Evolutionary conservation across 2,888 invertebrate genomes (phyloP).

Genomic region (Agrenia bidenticulata): DNA sequence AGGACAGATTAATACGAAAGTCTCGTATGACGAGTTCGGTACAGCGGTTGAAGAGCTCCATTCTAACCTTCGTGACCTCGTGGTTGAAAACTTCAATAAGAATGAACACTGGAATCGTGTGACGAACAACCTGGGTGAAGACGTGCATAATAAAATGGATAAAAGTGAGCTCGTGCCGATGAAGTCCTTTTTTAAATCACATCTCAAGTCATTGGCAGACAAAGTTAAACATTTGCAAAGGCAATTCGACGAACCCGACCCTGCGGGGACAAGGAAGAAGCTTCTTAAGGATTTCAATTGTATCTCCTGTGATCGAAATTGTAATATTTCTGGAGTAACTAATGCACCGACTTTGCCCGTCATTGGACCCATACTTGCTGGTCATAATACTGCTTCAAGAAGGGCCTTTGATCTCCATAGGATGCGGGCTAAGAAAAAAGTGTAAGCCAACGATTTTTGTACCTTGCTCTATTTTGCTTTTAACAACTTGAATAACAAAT

Average conservation of each 20-base stretch:
- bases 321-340: conserved; percentile 46
- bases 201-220: conserved; percentile 43
- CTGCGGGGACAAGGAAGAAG: conserved; percentile 51
- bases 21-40: conserved; percentile 51
- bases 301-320: conserved; percentile 46
- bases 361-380: conserved; percentile 41
- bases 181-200: conserved; percentile 49
- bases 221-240: conserved; percentile 33
- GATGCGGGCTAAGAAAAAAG: conserved; percentile 34
- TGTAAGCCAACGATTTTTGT: too few species aligned
- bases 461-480: too few species aligned
- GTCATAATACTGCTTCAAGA: conserved; percentile 42
- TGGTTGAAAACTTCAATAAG: conserved; percentile 47
- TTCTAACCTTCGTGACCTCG: conserved; percentile 45
- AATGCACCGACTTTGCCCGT: conserved; percentile 30
- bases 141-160: conserved; percentile 46
- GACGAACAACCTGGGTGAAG: conserved; percentile 44
- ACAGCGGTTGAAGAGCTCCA: conserved; percentile 46
- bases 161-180: conserved; percentile 48
- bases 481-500: too few species aligned
- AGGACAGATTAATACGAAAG: conserved; percentile 48
- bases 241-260: conserved; percentile 50
- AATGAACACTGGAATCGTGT: conserved; percentile 50
- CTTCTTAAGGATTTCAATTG: conserved; percentile 50
- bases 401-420: conserved; percentile 46